Evolutionary conservation across 2,888 invertebrate species (phyloP), one percentile per base, ranked within the genome.

Genomic region (Coremacera marginata): DNA sequence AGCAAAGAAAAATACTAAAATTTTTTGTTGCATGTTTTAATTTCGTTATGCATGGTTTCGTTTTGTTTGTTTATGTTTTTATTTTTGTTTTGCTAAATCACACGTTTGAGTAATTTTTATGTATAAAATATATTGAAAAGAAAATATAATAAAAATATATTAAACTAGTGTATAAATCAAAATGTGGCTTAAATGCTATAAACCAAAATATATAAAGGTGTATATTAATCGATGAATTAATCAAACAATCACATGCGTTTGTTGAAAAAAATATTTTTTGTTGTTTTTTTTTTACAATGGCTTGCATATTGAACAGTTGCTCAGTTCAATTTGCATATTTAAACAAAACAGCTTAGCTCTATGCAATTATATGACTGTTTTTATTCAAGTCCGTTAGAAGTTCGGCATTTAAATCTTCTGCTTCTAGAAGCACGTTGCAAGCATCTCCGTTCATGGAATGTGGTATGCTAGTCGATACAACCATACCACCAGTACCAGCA

Each of bases 341-440:
- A 51, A 72, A 62, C 44, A 79, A 49, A 65, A 34, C 62, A 25
- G 62, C 51, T 51, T 80, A 78, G 76, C 55, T 78, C 85, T 89
- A 89, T 85, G 89, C 89, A 84, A 89, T 87, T 83, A 89, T 85
- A 83, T 89, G 87, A 85, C 89, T 89, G 85, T 89, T 89, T 83
- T 89, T 89, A 83, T 87, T 89, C 79, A 89, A 84, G 86, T 89
- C 88, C 79, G 88, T 89, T 83, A 89, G 84, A 79, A 89, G 82
- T 80, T 89, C 88, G n/a, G 85, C 86, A 81, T 86, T 86, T 75
- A 89, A 82, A 82, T 89, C 89, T 79, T 89, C 89, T 7, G 86
- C 86, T 77, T 89, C 87, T 25, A 89, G 83, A 62, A 89, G 81
- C 81, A 89, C 88, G 5, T 84, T 86, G 77, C 84, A 86, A 31